A percentile compares a stretch with the other conserved stretches of the same genome.
Evolutionary conservation across 2,797 vertebrate genomes (phyloP).

Genomic region (Takifugu ocellatus): DNA sequence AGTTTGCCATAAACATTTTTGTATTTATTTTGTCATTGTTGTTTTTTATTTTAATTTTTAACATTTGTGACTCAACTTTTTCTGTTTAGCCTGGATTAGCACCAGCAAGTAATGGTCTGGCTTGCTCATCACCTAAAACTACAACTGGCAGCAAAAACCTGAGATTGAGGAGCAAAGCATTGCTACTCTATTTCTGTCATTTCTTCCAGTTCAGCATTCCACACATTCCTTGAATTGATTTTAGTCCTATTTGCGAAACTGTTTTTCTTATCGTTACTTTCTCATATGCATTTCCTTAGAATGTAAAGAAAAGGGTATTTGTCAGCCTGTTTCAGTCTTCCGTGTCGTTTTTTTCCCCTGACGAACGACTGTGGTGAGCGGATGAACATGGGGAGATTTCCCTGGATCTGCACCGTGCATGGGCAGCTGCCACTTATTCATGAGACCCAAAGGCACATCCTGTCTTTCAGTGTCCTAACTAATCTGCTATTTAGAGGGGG

Average conservation of each 20-base stretch:
- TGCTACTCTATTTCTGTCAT: background rate
- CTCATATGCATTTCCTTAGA: background rate
- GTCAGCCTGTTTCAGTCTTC: conserved; percentile 2
- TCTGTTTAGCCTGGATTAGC: background rate
- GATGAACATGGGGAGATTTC: conserved; percentile 46
- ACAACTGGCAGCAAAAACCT: background rate
- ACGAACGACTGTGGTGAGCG: conserved; percentile 23
- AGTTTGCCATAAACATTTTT: no score
- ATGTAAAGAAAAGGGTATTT: background rate
- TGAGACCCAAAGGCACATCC: conserved; percentile 57
- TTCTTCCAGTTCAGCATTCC: no score
- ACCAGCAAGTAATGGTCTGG: background rate
- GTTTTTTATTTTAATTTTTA: no score
- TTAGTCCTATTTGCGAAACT: background rate
- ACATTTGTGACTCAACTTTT: background rate
- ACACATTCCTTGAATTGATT: background rate
- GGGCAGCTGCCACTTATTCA: conserved; percentile 62
- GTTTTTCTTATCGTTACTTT: no score
- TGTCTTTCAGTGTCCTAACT: conserved; percentile 51
- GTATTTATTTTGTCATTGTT: no score
- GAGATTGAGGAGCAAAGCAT: background rate
- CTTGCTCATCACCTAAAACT: background rate
- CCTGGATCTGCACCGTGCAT: conserved; percentile 48
- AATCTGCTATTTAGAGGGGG: conserved; percentile 50
- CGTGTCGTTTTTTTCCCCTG: background rate